These are phyloP conservation scores for Porites cylindrica DNA, from an alignment of 92 coral and sea anemone species.

Conservation along the genomic window DNA sequence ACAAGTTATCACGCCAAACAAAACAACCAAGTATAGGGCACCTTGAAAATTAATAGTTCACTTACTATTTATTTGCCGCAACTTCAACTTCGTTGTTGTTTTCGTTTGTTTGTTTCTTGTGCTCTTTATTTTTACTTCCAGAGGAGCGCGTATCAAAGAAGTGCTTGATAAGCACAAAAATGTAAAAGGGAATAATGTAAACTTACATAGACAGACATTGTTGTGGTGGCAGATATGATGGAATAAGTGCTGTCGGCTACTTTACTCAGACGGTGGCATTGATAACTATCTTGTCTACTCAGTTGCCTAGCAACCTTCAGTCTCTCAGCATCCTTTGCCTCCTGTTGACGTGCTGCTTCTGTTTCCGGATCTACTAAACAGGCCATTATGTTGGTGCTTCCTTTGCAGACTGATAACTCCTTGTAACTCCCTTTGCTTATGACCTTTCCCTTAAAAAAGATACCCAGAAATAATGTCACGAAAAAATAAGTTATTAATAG, in stretches of 20 bases:
- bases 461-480: neutral
- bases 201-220: constrained; percentile 73
- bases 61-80: no score
- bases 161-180: neutral
- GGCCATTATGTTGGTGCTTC: constrained; percentile 35
- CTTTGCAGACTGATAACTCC: constrained; percentile 54
- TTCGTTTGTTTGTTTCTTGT: neutral
- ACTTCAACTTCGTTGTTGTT: no score
- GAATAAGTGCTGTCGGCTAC: constrained; percentile 69
- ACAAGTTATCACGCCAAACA: no score
- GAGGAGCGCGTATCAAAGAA: neutral
- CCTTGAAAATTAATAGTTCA: no score
- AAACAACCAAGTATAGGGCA: no score
- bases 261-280: constrained; percentile 46
- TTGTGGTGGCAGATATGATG: constrained; percentile 70
- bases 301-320: constrained; percentile 40
- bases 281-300: constrained; percentile 49
- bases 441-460: constrained; percentile 67
- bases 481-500: neutral
- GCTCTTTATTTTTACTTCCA: neutral
- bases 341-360: constrained; percentile 43
- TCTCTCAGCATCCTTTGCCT: constrained; percentile 33
- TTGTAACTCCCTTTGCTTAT: constrained; percentile 64
- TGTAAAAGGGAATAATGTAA: neutral
- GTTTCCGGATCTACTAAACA: constrained; percentile 24